Evolutionary conservation across 2,888 invertebrate species (phyloP).

Genomic region (Agriopis leucophaearia): DNA sequence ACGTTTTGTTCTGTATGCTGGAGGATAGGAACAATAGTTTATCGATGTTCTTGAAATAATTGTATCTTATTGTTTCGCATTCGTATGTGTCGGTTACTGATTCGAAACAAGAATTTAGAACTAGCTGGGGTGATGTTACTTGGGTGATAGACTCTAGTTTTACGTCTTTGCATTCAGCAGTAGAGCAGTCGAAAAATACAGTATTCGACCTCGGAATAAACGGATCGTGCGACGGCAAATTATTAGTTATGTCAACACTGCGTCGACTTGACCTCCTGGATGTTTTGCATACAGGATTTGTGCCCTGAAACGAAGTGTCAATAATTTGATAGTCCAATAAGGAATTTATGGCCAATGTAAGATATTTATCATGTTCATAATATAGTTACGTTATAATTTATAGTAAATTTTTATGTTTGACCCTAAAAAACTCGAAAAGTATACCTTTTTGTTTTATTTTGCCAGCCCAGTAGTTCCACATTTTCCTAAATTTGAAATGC

Average conservation of each 20-base stretch:
- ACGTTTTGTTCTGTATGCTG: slow-evolving; percentile 64
- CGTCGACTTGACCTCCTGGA: slow-evolving; percentile 53
- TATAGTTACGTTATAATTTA: no score
- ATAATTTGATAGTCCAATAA: slow-evolving; percentile 23
- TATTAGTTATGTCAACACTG: slow-evolving; percentile 40
- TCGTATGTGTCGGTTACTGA: slow-evolving; percentile 52
- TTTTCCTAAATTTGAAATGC: no score
- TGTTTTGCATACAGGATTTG: slow-evolving; percentile 61
- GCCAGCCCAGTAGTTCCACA: no score
- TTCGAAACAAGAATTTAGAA: slow-evolving; percentile 63
- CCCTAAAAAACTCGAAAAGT: no score
- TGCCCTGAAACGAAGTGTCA: slow-evolving; percentile 60
- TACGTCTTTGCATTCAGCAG: slow-evolving; percentile 58
- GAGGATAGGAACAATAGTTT: slow-evolving; percentile 70
- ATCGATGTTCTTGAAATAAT: slow-evolving; percentile 71
- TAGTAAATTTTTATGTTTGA: no score
- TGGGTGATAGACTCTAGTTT: slow-evolving; percentile 66
- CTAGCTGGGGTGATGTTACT: slow-evolving; percentile 57
- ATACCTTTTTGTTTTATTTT: no score
- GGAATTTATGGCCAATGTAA: slow-evolving; percentile 29
- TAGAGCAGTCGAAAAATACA: slow-evolving; percentile 67
- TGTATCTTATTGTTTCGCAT: slow-evolving; percentile 69
- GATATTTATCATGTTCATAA: slow-evolving; percentile 19
- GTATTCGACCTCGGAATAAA: slow-evolving; percentile 69
- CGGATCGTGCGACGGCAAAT: slow-evolving; percentile 72